Conservation (phyloP, 2,113 vertebrate species). For the Chaenogobius annularis region DNA sequence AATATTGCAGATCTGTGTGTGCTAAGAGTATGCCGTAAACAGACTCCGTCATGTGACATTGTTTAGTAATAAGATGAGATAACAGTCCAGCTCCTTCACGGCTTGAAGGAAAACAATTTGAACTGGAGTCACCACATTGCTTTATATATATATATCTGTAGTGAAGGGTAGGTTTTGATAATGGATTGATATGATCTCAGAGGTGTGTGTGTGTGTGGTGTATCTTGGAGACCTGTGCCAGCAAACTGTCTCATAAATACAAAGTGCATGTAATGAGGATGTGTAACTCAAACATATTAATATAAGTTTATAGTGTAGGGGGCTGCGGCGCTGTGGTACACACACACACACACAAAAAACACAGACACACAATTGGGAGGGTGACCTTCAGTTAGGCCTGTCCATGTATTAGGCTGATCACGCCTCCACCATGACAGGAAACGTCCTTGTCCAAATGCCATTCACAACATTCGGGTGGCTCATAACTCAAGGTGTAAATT, state of each 20-base stretch:
- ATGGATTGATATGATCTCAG: constrained; percentile 9
- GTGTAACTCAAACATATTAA: constrained; percentile 11
- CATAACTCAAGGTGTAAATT: constrained; percentile 54
- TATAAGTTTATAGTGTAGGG: constrained; percentile 25
- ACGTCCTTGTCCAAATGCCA: constrained; percentile 49
- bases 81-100: constrained; percentile 2
- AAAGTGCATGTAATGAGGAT: constrained; percentile 2
- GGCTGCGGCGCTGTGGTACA: constrained; percentile 10
- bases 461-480: constrained; percentile 29
- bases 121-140: background rate
- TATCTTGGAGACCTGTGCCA: constrained; percentile 1
- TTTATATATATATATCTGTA: background rate
- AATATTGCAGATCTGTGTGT: too few relatives aligned
- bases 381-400: constrained; percentile 57
- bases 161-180: background rate
- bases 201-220: background rate
- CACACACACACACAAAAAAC: constrained; percentile 16
- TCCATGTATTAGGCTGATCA: constrained; percentile 52
- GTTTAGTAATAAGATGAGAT: background rate
- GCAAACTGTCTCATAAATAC: constrained; percentile 13
- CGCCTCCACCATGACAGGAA: constrained; percentile 36
- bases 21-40: background rate
- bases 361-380: constrained; percentile 19
- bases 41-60: background rate
- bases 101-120: background rate